Evolutionary conservation across 2,888 invertebrate genomes (phyloP).

Genomic region (Cyclophora albipunctata): DNA sequence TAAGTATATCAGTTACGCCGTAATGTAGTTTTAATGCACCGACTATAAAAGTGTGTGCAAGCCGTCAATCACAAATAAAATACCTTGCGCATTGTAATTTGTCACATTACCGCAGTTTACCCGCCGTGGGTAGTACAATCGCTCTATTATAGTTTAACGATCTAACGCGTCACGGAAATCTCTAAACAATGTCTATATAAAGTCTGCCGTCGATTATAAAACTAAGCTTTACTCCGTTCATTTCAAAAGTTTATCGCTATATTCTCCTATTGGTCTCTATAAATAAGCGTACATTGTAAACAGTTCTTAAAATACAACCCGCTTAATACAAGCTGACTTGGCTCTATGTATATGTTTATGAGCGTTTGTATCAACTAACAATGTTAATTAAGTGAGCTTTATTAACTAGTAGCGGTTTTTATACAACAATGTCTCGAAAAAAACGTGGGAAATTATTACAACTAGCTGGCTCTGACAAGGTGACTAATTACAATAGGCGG

Average conservation of each 20-base stretch:
- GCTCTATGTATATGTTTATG: slow-evolving; percentile 1
- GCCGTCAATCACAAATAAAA: slow-evolving; percentile 11
- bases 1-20: no score
- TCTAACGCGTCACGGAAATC: no score
- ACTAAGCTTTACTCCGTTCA: slow-evolving; percentile 1
- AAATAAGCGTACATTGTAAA: no score
- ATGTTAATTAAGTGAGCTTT: slow-evolving; percentile 8
- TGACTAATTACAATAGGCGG: not conserved
- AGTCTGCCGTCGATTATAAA: no score
- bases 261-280: no score
- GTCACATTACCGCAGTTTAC: slow-evolving; percentile 10
- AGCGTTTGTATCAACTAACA: not conserved
- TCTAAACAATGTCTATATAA: no score
- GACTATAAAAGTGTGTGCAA: slow-evolving; percentile 6
- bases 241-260: no score
- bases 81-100: slow-evolving; percentile 15
- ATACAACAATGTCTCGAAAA: not conserved
- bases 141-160: not conserved
- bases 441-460: slow-evolving; percentile 6
- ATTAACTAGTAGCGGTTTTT: slow-evolving; percentile 5
- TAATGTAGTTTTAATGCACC: not conserved
- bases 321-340: no score
- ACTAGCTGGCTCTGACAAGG: slow-evolving; percentile 2
- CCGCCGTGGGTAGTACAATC: slow-evolving; percentile 9
- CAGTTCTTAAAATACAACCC: no score